phyloP scores from a whole-genome alignment of 2,113 vertebrate species.

The Otocyon megalotis region DNA sequence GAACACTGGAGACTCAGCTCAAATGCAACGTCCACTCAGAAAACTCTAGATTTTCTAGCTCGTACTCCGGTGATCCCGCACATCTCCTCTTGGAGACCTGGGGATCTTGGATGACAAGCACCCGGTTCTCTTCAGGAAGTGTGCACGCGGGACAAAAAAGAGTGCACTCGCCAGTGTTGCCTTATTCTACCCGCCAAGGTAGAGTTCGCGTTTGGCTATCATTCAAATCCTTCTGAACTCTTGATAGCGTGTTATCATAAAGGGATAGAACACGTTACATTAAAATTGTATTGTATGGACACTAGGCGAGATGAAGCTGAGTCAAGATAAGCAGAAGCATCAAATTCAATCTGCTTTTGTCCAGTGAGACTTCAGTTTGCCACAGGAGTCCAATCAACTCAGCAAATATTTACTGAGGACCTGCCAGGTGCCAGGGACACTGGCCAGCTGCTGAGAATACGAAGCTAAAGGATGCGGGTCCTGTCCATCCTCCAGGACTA shows the following conservation, averaged over 20 bases:
- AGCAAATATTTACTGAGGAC: neutral
- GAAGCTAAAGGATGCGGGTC: neutral
- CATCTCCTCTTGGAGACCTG: neutral
- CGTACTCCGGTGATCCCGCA: neutral
- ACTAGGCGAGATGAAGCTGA: neutral
- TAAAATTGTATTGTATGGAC: neutral
- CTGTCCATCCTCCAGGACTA: neutral
- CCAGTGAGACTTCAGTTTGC: neutral
- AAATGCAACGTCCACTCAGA: neutral
- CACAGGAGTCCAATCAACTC: neutral
- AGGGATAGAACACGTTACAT: neutral
- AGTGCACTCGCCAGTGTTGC: neutral
- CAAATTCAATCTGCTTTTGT: neutral
- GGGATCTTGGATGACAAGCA: neutral
- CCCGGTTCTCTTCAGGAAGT: neutral
- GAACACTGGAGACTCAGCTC: neutral
- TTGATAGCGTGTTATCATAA: neutral
- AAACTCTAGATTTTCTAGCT: neutral
- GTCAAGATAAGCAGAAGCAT: neutral
- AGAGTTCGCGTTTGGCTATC: neutral
- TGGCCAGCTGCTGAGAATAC: neutral
- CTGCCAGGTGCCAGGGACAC: neutral
- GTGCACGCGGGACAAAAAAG: neutral
- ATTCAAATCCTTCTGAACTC: conserved; percentile 17
- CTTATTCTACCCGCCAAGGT: neutral